Percentiles rank a stretch among this genome's conserved stretches.
phyloP scores from a whole-genome alignment of 2,797 vertebrate genomes.

The Lophius americanus region DNA sequence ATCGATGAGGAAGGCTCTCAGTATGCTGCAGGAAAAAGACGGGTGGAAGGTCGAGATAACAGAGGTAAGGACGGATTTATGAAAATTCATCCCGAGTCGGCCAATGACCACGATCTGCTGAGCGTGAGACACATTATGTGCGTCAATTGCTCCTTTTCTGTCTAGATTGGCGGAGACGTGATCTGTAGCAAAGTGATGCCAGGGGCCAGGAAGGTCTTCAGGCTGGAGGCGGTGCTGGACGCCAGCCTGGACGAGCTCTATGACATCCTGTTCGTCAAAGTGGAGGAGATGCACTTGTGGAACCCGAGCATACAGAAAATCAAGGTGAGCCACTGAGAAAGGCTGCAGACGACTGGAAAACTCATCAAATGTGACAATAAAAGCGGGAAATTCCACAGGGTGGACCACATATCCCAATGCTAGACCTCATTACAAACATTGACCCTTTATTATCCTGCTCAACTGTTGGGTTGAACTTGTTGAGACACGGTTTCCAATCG shows the following conservation, averaged over 20 bases:
- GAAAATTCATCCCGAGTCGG: no score
- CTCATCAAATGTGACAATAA: no score
- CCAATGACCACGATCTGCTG: background rate
- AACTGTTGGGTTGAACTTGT: no score
- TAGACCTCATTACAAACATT: background rate
- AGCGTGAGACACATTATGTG: no score
- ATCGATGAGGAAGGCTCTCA: conserved; percentile 78
- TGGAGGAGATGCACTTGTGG: conserved; percentile 86
- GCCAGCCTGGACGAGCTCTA: conserved; percentile 75
- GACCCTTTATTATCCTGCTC: no score
- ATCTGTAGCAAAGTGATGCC: conserved; percentile 79
- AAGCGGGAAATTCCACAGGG: no score
- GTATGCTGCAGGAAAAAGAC: conserved; percentile 72
- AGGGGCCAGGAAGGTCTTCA: conserved; percentile 80
- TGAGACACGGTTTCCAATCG: no score
- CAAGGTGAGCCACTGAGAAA: conserved; percentile 68
- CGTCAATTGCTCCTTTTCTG: background rate
- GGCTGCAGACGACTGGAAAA: background rate
- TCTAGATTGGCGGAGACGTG: conserved; percentile 74
- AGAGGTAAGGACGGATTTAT: conserved; percentile 66
- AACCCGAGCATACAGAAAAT: conserved; percentile 82
- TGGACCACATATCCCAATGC: no score
- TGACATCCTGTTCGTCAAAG: conserved; percentile 78
- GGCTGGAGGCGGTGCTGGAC: conserved; percentile 80
- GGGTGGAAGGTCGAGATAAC: conserved; percentile 77